Percentiles rank a stretch among this genome's conserved stretches.
These are phyloP conservation scores for Lomographa bimaculata DNA, from an alignment of 2,888 invertebrate genomes.

Conservation along the genomic window DNA sequence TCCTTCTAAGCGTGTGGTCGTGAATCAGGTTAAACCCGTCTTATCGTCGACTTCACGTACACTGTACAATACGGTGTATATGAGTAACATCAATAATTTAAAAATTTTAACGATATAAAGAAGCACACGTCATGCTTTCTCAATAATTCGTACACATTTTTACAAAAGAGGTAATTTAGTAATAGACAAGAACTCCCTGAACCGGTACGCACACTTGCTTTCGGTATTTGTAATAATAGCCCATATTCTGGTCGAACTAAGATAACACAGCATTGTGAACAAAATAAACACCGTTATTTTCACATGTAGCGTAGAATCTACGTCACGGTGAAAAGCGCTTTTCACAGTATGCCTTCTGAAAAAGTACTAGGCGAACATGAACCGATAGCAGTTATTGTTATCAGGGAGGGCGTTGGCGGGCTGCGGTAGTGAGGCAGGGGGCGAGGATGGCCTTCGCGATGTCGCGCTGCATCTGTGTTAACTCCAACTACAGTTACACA, in stretches of 20 bases:
- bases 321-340: constrained; percentile 61
- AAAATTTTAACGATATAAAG: too few species aligned
- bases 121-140: too few species aligned
- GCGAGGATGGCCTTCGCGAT: constrained; percentile 56
- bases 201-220: constrained; percentile 33
- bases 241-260: constrained; percentile 29
- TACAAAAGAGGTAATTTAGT: too few species aligned
- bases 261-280: constrained; percentile 4
- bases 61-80: too few species aligned
- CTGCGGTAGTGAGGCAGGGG: constrained; percentile 36
- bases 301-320: constrained; percentile 29
- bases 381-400: constrained; percentile 65
- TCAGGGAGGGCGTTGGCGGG: constrained; percentile 54
- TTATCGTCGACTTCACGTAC: too few species aligned
- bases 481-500: constrained; percentile 51
- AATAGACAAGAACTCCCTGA: constrained; percentile 31
- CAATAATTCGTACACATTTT: too few species aligned
- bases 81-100: too few species aligned
- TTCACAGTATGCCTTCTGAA: constrained; percentile 64
- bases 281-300: constrained; percentile 7
- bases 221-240: constrained; percentile 25
- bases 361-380: constrained; percentile 77
- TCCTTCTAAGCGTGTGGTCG: constrained; percentile 28
- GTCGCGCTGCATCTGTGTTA: constrained; percentile 55
- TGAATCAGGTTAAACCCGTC: constrained; percentile 6